Evolutionary conservation across 2,888 invertebrate species (phyloP).

Genomic region (Tipula vernalis): DNA sequence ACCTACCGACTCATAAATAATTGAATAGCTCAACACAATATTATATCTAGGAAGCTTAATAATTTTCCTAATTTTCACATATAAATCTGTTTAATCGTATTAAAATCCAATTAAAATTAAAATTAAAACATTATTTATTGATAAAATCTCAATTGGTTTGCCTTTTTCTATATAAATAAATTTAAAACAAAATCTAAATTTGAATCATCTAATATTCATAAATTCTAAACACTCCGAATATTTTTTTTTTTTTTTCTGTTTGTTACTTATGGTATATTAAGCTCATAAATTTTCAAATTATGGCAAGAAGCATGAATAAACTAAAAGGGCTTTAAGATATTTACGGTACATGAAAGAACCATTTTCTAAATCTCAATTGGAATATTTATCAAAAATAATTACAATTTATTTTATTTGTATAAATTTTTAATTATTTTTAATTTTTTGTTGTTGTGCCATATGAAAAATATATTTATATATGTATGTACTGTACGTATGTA

Average conservation of each 20-base stretch:
- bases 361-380: not conserved
- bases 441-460: not conserved
- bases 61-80: not conserved
- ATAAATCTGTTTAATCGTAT: not conserved
- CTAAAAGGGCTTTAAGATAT: not conserved
- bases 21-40: not conserved
- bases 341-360: not conserved
- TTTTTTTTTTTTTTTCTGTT: not conserved
- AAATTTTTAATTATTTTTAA: slow-evolving; percentile 1
- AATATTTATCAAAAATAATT: not conserved
- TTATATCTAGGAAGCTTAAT: not conserved
- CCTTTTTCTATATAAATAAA: not conserved
- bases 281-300: not conserved
- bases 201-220: not conserved
- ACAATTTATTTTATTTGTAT: not conserved
- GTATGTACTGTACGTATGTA: not conserved
- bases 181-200: not conserved
- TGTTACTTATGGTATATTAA: not conserved
- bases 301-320: not conserved
- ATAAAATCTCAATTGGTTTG: slow-evolving; percentile 4
- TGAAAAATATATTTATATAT: not conserved
- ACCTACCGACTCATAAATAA: not conserved
- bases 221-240: not conserved
- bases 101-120: not conserved
- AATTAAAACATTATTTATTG: not conserved